Conservation (phyloP, 2,113 vertebrate species). For the Antechinus stuartii region DNA sequence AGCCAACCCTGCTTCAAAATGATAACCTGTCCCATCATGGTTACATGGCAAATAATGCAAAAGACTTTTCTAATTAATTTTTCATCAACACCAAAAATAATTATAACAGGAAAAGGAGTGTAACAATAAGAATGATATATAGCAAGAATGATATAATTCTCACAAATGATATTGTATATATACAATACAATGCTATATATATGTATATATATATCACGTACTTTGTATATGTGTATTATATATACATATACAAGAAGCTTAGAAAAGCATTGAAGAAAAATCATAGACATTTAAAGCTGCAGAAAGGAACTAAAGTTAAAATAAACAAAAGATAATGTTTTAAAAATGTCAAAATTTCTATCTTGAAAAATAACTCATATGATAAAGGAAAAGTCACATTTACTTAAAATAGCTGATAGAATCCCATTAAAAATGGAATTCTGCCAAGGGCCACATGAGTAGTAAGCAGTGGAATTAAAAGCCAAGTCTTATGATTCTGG, state of each 20-base stretch:
- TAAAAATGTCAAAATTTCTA: slow-evolving; percentile 1
- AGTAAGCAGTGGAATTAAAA: background rate
- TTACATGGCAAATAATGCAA: background rate
- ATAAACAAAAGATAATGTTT: background rate
- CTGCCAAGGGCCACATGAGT: background rate
- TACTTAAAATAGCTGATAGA: background rate
- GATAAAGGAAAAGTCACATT: slow-evolving; percentile 24
- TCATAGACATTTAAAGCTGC: background rate
- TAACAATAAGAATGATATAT: background rate
- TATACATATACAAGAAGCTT: background rate
- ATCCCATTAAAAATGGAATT: slow-evolving; percentile 4
- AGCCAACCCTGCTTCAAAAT: background rate
- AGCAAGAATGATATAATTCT: background rate
- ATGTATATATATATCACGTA: too few relatives aligned
- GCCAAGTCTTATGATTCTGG: background rate
- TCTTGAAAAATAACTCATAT: slow-evolving; percentile 1
- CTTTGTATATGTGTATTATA: background rate
- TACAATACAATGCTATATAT: too few relatives aligned
- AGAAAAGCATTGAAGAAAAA: slow-evolving; percentile 20
- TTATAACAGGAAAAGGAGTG: background rate
- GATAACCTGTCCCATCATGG: background rate
- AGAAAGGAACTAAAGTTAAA: background rate
- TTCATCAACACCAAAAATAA: background rate
- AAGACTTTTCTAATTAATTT: background rate
- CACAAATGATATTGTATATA: background rate